phyloP scores from a whole-genome alignment of 2,888 invertebrate species.

The Chrysolina haemoptera region DNA sequence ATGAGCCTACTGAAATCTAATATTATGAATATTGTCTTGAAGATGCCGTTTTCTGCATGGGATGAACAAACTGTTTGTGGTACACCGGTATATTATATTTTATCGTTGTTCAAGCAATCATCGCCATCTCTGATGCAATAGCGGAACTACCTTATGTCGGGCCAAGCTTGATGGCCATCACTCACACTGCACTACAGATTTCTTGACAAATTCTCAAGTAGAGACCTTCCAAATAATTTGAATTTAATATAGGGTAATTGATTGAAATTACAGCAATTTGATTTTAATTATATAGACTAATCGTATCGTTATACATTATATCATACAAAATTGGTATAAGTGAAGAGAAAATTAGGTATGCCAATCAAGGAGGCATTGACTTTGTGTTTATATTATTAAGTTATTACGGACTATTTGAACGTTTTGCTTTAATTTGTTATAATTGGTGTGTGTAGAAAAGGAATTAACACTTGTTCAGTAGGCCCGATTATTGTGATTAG shows the following conservation, averaged over 20 bases:
- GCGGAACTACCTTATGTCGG: background rate
- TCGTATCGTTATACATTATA: conserved; percentile 65
- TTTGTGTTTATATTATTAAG: conserved; percentile 66
- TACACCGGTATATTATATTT: background rate
- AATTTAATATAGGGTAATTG: conserved; percentile 62
- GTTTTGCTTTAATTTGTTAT: conserved; percentile 54
- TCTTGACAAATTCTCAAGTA: conserved; percentile 16
- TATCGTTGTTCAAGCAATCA: background rate
- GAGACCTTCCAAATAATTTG: conserved; percentile 43
- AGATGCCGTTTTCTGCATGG: no score
- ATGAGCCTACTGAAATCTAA: no score
- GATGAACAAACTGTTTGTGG: no score
- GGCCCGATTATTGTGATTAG: conserved; percentile 51
- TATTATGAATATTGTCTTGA: no score
- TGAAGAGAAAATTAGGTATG: conserved; percentile 65
- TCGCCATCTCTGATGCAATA: background rate
- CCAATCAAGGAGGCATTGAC: conserved; percentile 66
- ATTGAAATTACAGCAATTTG: conserved; percentile 69
- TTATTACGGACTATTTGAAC: conserved; percentile 48
- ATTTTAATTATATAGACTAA: conserved; percentile 67
- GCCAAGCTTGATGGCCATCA: background rate
- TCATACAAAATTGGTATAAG: conserved; percentile 60
- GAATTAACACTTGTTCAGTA: conserved; percentile 55
- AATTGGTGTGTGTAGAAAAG: conserved; percentile 52
- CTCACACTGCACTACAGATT: background rate